Evolutionary conservation across 2,888 invertebrate species (phyloP), one percentile per base, ranked within the genome.

Genomic region (Aplocera efformata): DNA sequence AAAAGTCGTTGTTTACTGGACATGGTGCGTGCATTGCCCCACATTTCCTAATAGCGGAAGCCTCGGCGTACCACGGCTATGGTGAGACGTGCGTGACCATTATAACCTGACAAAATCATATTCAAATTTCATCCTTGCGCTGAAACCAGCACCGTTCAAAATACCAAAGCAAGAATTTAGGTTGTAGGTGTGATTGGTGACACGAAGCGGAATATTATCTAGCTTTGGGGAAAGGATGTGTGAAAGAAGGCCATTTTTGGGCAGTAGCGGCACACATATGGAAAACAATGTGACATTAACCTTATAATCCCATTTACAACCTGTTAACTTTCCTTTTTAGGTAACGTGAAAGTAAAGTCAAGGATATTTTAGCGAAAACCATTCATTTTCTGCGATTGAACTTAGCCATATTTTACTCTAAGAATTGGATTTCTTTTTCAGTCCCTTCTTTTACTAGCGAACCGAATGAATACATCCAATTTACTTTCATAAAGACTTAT

Each of bases 21-120:
- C 39, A 38, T 26, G 48, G 40, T 50, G 47, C 58, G 58, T 58
- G 63, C 58, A 58, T 59, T 59, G 67, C 37, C 60, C 65, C 55
- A 76, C 66, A 71, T 72, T 67, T 57, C 55, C 43, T 61, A 63
- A 69, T 56, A 53, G 60, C 69, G 77, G 78, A 78, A 75, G 60
- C 60, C 46, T 42, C 48, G 45, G 44, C 48, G 77, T 74, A 59
- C 60, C 46, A 42, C 48, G 45, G 44, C 48, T 56, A 50, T 56
- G 59, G 58, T 36, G 42, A 38, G 34, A 46, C 47, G 39, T 42
- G 40, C 42, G 49, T 50, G 37, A 43, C 50, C 44, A 52, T 33
- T 26, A 22, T 25, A 30, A 28, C 28, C 27, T 23, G 22, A 21
- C n/a, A 22, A 29, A 32, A 33, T 21, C 21, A 31, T 21, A 39